Evolutionary conservation across 2,888 invertebrate genomes (phyloP).

Genomic region (Drosophila parthenogenetica): DNA sequence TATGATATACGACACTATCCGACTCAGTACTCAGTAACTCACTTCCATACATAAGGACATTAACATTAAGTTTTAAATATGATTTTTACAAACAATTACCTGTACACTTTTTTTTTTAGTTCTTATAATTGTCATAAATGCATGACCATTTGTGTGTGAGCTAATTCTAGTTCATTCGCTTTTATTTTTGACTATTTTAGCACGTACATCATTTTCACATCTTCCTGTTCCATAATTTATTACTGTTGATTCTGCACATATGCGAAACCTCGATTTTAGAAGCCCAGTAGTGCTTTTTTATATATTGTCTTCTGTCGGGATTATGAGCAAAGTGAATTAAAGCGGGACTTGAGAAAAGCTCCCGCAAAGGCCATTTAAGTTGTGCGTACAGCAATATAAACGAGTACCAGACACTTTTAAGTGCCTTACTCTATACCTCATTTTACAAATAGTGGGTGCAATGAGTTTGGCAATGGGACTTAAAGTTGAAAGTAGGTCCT

Average conservation of each 20-base stretch:
- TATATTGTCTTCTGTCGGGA: constrained; percentile 31
- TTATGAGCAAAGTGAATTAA: constrained; percentile 49
- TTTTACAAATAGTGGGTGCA: constrained; percentile 7
- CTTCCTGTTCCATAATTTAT: constrained; percentile 17
- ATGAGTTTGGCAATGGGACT: neutral
- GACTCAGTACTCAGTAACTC: constrained; percentile 46
- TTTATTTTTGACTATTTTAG: constrained; percentile 39
- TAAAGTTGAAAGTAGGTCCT: too few relatives aligned
- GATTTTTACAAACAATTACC: too few relatives aligned
- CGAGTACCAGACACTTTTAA: constrained; percentile 20
- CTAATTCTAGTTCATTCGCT: constrained; percentile 12
- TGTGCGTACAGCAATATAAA: constrained; percentile 30
- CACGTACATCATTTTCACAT: constrained; percentile 21
- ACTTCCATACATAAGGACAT: constrained; percentile 40
- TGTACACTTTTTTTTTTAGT: too few relatives aligned
- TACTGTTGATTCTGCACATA: constrained; percentile 58
- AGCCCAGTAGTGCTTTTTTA: constrained; percentile 48
- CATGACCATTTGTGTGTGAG: neutral
- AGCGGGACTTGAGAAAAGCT: constrained; percentile 26
- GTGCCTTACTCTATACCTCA: constrained; percentile 11
- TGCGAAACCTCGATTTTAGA: constrained; percentile 10
- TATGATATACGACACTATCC: constrained; percentile 38
- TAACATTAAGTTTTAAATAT: constrained; percentile 12
- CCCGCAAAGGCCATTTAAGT: constrained; percentile 31
- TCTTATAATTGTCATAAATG: too few relatives aligned